Evolutionary conservation across 1,140 invertebrate genomes (phyloP), one percentile per base, ranked within the genome.

Genomic region (Anadara kagoshimensis): DNA sequence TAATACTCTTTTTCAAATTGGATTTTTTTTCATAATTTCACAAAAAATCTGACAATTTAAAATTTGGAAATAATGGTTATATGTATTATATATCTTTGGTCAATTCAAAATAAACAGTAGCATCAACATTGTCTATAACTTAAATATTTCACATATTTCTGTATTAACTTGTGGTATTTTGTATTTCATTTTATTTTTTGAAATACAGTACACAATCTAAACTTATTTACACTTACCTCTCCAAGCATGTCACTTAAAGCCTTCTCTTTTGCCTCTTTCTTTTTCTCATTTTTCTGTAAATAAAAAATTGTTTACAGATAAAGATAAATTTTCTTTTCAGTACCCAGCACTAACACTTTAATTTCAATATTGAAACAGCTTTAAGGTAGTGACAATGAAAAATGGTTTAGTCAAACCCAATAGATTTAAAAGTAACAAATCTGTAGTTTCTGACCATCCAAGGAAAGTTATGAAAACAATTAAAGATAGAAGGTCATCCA

Each of bases 221-320:
- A 49, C 64, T 41, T 26, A 43, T 18, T 8, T 58, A 45, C 20
- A 47, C 73, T 73, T 77, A 85, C 84, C 68, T 84, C 80, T 71
- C 83, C 83, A 7, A 86, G 57, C 43, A 87, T 57, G 47, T 79
- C 76, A 51, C 80, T 67, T 14, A 85, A 57, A 59, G 77, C 81
- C 64, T 80, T 73, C 7, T 81, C 73, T 66, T 79, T 79, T 1
- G 64, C 65, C 63, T 80, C 80, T 66, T 83, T 80, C 45, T 81
- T 78, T 63, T 76, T 85, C 64, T 78, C 67, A 59, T 81, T 79
- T 45, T 73, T 71, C 71, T 84, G 41, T 14, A 75, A 69, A 54
- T 56, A 44, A 59, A 1, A 56, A 56, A 61, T 16, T 24, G 41
- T 64, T 26, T 24, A 29, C 12, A 45, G 5, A 65, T 14, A 7